Evolutionary conservation across 2,797 vertebrate genomes (phyloP).

Genomic region (Pempheris klunzingeri): DNA sequence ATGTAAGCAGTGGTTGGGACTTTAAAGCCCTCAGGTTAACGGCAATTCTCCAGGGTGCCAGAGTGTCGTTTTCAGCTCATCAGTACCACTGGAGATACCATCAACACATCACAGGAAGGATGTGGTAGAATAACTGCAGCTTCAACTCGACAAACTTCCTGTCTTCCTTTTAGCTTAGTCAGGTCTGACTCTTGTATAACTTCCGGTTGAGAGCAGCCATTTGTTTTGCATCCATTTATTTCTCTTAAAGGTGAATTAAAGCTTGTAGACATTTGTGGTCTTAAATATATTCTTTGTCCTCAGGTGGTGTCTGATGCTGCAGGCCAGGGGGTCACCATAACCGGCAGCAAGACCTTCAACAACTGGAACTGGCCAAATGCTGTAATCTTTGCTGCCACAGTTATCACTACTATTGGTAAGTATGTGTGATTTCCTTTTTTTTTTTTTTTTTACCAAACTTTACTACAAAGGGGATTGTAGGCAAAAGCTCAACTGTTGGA

Average conservation of each 20-base stretch:
- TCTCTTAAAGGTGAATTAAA: constrained; percentile 8
- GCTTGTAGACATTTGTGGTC: not conserved
- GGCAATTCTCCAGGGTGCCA: constrained; percentile 39
- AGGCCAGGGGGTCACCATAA: constrained; percentile 95
- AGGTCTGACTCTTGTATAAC: not conserved
- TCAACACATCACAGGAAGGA: constrained; percentile 74
- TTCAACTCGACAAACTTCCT: constrained; percentile 48
- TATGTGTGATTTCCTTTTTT: too few species aligned
- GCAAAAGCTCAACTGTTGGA: not conserved
- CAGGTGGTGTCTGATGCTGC: constrained; percentile 94
- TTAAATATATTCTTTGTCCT: constrained; percentile 21
- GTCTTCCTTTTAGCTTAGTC: constrained; percentile 16
- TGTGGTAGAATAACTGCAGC: constrained; percentile 59
- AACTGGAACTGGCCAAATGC: constrained; percentile 99
- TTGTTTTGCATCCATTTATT: not conserved
- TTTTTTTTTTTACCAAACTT: not conserved
- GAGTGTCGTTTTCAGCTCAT: constrained; percentile 59
- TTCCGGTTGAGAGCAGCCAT: not conserved
- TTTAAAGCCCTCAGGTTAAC: constrained; percentile 57
- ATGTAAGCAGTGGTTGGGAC: constrained; percentile 54
- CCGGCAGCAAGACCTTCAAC: constrained; percentile 94
- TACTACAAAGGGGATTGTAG: too few species aligned
- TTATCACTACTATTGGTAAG: constrained; percentile 98
- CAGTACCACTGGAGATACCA: constrained; percentile 58
- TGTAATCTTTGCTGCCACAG: constrained; percentile 98